phyloP scores from a whole-genome alignment of 2,888 invertebrate genomes.

The Archaeoteleia sp. region DNA sequence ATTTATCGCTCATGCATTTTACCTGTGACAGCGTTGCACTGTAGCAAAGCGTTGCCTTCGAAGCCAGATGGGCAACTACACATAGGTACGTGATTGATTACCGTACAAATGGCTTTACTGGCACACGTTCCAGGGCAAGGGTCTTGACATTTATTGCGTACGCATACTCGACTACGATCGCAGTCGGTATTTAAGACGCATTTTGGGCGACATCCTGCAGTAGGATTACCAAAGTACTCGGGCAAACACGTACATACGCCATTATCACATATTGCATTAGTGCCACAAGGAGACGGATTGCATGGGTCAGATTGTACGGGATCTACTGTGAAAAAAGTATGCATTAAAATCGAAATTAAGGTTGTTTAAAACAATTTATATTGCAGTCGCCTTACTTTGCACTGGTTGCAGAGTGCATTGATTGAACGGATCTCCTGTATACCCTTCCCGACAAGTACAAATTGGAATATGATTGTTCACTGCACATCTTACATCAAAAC shows the following conservation, averaged over 20 bases:
- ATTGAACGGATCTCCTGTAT: slow-evolving; percentile 87
- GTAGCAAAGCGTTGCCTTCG: slow-evolving; percentile 76
- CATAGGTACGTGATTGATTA: slow-evolving; percentile 86
- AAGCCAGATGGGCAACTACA: slow-evolving; percentile 80
- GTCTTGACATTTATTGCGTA: slow-evolving; percentile 84
- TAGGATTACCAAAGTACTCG: slow-evolving; percentile 86
- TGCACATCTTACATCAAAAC: slow-evolving; percentile 85
- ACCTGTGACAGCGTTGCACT: slow-evolving; percentile 72
- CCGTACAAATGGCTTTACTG: slow-evolving; percentile 83
- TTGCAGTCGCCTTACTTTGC: slow-evolving; percentile 15
- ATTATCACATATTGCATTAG: slow-evolving; percentile 82
- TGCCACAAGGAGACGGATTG: slow-evolving; percentile 82
- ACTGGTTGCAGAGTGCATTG: not conserved
- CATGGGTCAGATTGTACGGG: slow-evolving; percentile 78
- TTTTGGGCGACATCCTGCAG: slow-evolving; percentile 85
- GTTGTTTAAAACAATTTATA: not conserved
- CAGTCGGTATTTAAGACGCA: slow-evolving; percentile 87
- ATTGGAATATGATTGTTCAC: slow-evolving; percentile 88
- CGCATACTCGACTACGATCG: slow-evolving; percentile 81
- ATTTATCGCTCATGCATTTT: no score
- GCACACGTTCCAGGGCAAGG: slow-evolving; percentile 90
- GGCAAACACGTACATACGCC: slow-evolving; percentile 83
- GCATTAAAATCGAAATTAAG: not conserved
- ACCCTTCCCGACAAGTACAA: slow-evolving; percentile 84
- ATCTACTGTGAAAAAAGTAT: slow-evolving; percentile 22